phyloP scores from a whole-genome alignment of 1,140 invertebrate genomes.

The Alviniconcha marisindica region DNA sequence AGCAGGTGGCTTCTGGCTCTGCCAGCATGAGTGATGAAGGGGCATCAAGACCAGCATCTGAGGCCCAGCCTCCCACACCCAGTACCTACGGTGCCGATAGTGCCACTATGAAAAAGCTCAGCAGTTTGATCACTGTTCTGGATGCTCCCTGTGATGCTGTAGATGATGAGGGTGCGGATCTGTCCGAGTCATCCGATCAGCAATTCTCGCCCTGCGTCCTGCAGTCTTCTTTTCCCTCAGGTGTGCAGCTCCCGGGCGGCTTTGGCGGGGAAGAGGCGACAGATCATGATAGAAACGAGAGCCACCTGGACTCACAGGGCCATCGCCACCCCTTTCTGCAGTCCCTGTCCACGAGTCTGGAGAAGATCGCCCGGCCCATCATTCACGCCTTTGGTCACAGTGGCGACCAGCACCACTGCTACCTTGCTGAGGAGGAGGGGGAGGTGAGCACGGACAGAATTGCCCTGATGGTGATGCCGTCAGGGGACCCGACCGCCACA shows the following conservation, averaged over 20 bases:
- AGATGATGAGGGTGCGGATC: not conserved
- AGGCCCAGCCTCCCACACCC: too few relatives aligned
- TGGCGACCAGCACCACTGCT: not conserved
- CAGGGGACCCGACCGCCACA: not conserved
- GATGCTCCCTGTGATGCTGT: constrained; percentile 21
- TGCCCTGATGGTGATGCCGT: not conserved
- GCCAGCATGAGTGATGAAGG: not conserved
- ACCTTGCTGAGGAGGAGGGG: not conserved
- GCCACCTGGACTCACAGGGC: not conserved
- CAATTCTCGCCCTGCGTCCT: not conserved
- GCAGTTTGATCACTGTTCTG: not conserved
- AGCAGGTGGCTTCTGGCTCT: not conserved
- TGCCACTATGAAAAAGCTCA: too few relatives aligned
- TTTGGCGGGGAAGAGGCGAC: not conserved
- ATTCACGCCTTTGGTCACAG: constrained; percentile 5
- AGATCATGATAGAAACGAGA: not conserved
- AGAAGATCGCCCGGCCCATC: constrained; percentile 37
- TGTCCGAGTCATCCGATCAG: not conserved
- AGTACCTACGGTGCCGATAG: not conserved
- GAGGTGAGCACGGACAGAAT: not conserved
- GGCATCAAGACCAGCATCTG: not conserved
- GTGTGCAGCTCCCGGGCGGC: not conserved
- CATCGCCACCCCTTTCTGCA: not conserved
- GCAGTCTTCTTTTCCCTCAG: not conserved
- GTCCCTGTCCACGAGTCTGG: constrained; percentile 19